Evolutionary conservation across 2,888 invertebrate genomes (phyloP), one percentile per base, ranked within the genome.

Genomic region (Eudemis profundana): DNA sequence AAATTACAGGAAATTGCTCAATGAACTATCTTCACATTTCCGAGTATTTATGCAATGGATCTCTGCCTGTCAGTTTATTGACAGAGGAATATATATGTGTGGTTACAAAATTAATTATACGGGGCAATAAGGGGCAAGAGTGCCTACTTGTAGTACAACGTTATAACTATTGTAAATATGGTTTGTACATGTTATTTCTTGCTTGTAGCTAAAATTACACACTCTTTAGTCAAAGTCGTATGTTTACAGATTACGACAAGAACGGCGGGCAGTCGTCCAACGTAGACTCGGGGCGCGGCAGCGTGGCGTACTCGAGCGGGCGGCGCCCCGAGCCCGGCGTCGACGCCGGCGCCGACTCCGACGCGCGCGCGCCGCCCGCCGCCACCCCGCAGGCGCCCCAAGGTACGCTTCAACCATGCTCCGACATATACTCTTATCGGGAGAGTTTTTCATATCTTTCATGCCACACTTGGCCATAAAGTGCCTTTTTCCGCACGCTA

Each of bases 211-310:
- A n/a, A n/a, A n/a, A n/a, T n/a, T n/a, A n/a, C n/a, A n/a, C 3
- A 23, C 23, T 3, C 3, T 23, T 23, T 4, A 5, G 29, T 29
- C 7, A 29, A 5, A 29, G 7, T 33, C 1, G 8, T 10, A 4
- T 1, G 0, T 17, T 46, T 46, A 19, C 92, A 78, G 96, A 96
- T 85, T 96, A 96, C 77, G 96, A 96, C 79, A 96, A 96, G 82
- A 93, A 95, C 53, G 95, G 95, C 4, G 93, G 93, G n/a, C 95
- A 95, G 71, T 95, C 95, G 10, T 96, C 95, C 0, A 96, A 96
- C 79, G 95, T 95, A 19, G 96, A 96, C 83, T 96, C 96, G 0
- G 96, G 96, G 15, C 90, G 96, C 71, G 96, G 96, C n/a, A 96
- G 96, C 79, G 96, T 96, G 4, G 95, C 96, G 47, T 96, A 96